Conservation (phyloP, 1,140 invertebrate species). For the Drosophila pectinifera region DNA sequence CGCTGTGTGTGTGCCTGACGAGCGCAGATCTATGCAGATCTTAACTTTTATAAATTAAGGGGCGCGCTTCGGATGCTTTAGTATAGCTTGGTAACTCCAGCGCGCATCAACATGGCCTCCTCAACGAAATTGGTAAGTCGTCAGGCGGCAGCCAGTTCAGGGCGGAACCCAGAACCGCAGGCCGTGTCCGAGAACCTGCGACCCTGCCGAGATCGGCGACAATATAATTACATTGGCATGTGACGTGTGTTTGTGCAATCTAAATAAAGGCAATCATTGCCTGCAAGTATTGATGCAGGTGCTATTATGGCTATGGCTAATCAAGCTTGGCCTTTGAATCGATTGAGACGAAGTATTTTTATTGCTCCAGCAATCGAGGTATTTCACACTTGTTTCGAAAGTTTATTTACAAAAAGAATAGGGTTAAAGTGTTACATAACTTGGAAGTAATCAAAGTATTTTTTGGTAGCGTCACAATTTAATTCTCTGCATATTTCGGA, state of each 20-base stretch:
- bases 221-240: slow-evolving; percentile 56
- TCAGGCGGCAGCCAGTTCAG: background rate
- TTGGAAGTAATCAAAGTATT: background rate
- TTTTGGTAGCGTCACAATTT: background rate
- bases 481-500: background rate
- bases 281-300: slow-evolving; percentile 43
- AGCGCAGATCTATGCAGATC: slow-evolving; percentile 68
- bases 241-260: slow-evolving; percentile 33
- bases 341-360: slow-evolving; percentile 2
- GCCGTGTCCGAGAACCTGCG: slow-evolving; percentile 13
- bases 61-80: slow-evolving; percentile 55
- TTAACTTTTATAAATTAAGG: slow-evolving; percentile 56
- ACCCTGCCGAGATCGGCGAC: slow-evolving; percentile 7
- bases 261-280: slow-evolving; percentile 34
- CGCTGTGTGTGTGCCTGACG: slow-evolving; percentile 21
- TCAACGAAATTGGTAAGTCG: slow-evolving; percentile 78
- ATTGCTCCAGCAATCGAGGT: background rate
- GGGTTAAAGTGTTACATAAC: background rate
- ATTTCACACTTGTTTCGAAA: background rate
- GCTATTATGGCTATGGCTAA: slow-evolving; percentile 30
- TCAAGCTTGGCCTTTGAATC: background rate
- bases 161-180: slow-evolving; percentile 2
- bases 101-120: slow-evolving; percentile 74
- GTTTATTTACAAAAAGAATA: too few species aligned
- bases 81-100: slow-evolving; percentile 75